These are phyloP conservation scores for Echinometra lucunter DNA, from an alignment of 53 echinoderm and acorn worm genomes.

Conservation along the genomic window DNA sequence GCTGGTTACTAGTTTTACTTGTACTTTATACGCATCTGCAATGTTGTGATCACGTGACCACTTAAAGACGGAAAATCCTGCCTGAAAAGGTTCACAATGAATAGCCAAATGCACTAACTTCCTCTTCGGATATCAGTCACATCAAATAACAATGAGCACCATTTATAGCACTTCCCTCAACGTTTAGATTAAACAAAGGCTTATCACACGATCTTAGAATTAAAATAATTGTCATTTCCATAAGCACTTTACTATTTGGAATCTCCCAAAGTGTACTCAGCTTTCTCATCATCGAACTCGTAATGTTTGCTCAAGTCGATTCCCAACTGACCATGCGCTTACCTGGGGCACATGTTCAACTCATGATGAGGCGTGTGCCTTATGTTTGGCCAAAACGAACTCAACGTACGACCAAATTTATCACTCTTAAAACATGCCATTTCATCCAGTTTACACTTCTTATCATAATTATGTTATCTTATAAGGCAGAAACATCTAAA, in stretches of 20 bases:
- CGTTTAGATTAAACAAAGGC: background rate
- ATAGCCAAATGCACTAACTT: background rate
- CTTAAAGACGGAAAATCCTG: slow-evolving; percentile 10
- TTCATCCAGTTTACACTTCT: too few species aligned
- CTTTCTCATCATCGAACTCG: background rate
- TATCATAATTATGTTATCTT: too few species aligned
- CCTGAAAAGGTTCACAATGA: background rate
- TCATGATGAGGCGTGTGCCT: too few species aligned
- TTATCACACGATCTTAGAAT: background rate
- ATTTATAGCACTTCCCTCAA: background rate
- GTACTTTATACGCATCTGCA: background rate
- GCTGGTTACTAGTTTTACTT: background rate
- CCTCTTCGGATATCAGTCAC: background rate
- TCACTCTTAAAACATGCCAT: too few species aligned
- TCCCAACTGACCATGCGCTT: too few species aligned
- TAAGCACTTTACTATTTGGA: background rate
- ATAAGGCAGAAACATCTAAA: too few species aligned
- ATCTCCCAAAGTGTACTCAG: background rate
- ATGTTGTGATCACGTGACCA: slow-evolving; percentile 29
- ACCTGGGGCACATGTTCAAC: too few species aligned
- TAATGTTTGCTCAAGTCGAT: too few species aligned
- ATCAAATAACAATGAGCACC: background rate
- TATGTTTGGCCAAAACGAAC: too few species aligned
- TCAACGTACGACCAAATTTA: too few species aligned
- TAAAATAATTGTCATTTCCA: background rate